phyloP scores from a whole-genome alignment of 2,113 vertebrate genomes.

The Seriola rivoliana region DNA sequence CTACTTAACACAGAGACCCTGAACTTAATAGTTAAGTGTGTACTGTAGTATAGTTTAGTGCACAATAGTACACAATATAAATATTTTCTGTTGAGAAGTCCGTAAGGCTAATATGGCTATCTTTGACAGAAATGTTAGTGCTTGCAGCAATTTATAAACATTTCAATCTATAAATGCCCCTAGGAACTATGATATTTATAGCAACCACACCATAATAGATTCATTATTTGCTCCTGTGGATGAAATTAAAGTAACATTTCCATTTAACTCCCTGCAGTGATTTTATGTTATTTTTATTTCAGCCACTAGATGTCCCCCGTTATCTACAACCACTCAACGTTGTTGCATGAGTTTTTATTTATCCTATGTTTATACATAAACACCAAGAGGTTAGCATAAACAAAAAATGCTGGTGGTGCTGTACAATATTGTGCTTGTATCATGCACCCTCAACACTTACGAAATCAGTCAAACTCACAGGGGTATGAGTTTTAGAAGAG shows the following conservation, averaged over 20 bases:
- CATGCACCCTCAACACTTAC: background rate
- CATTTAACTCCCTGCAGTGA: background rate
- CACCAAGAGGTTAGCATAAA: constrained; percentile 1
- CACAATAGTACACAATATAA: background rate
- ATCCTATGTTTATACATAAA: constrained; percentile 19
- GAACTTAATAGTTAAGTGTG: background rate
- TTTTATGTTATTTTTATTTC: constrained; percentile 20
- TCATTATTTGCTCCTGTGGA: background rate
- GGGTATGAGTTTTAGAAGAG: background rate
- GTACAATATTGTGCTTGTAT: background rate
- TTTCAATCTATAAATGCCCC: background rate
- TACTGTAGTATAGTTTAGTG: background rate
- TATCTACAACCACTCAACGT: background rate
- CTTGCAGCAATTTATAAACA: background rate
- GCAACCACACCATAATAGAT: background rate
- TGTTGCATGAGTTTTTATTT: background rate
- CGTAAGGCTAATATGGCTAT: background rate
- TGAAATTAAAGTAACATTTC: background rate
- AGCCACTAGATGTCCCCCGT: constrained; percentile 64
- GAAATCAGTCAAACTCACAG: background rate
- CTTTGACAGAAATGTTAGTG: background rate
- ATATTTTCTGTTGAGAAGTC: background rate
- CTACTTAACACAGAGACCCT: background rate
- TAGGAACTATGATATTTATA: background rate
- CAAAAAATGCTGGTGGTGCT: background rate